These are phyloP conservation scores for Oryzias dopingdopingensis DNA, from an alignment of 2,797 vertebrate species.

Conservation along the genomic window DNA sequence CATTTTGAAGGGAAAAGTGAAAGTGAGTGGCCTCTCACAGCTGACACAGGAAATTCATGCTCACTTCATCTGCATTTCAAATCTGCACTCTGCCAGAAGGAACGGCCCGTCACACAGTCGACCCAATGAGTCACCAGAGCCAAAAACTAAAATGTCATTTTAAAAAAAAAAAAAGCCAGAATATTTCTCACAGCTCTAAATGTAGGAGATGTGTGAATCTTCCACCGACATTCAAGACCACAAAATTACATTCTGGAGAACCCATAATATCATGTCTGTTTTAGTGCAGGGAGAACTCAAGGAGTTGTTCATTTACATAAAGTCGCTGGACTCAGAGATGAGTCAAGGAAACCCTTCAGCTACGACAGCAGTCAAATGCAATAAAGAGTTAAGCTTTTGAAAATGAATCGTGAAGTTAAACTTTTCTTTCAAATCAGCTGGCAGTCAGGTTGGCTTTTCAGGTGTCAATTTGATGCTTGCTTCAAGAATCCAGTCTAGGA, in stretches of 20 bases:
- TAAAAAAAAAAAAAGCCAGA: too few relatives aligned
- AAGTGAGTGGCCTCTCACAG: constrained; percentile 21
- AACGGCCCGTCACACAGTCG: constrained; percentile 16
- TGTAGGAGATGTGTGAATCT: constrained; percentile 20
- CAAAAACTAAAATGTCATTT: too few relatives aligned
- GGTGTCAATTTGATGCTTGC: constrained; percentile 66
- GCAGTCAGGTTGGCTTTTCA: constrained; percentile 58
- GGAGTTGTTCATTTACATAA: constrained; percentile 38
- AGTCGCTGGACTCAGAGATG: constrained; percentile 21
- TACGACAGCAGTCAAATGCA: constrained; percentile 30
- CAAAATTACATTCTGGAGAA: constrained; percentile 22
- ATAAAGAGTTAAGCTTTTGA: constrained; percentile 61
- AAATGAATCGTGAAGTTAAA: constrained; percentile 61
- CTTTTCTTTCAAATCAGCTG: constrained; percentile 76
- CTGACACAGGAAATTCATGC: constrained; percentile 27
- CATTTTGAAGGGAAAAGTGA: constrained; percentile 33
- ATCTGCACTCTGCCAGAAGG: constrained; percentile 8
- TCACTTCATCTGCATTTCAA: constrained; percentile 28
- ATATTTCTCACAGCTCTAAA: constrained; percentile 4
- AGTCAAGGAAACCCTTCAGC: constrained; percentile 44
- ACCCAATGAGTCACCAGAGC: not conserved
- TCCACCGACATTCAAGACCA: constrained; percentile 9
- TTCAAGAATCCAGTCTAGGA: constrained; percentile 70
- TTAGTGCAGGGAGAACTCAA: constrained; percentile 26
- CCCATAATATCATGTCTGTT: constrained; percentile 29